Conservation (phyloP, 2,797 vertebrate species). For the Manis javanica region DNA sequence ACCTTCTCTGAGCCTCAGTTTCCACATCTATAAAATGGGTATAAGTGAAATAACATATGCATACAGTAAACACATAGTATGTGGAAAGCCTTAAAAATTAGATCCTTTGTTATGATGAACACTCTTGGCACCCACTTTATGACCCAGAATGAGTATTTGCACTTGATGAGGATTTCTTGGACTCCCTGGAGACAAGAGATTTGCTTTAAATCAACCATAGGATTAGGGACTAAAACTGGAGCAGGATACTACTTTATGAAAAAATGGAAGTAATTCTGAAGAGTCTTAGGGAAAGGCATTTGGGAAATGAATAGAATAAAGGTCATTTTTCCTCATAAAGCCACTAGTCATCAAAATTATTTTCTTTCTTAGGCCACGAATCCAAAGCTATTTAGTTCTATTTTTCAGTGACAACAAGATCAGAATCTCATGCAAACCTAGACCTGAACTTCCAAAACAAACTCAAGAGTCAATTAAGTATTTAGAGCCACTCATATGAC, state of each 20-base stretch:
- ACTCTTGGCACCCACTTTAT: not conserved
- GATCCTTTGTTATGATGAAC: not conserved
- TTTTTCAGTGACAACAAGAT: not conserved
- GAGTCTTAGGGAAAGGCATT: not conserved
- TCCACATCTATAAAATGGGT: not conserved
- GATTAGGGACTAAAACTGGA: not conserved
- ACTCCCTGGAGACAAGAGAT: not conserved
- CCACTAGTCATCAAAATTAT: not conserved
- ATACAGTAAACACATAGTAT: not conserved
- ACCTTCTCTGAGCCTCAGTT: not conserved
- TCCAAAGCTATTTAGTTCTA: not conserved
- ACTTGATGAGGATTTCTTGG: not conserved
- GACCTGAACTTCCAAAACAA: not conserved
- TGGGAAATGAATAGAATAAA: not conserved
- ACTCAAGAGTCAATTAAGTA: not conserved
- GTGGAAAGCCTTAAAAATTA: not conserved
- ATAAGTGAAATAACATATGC: not conserved
- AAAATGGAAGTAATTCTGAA: not conserved
- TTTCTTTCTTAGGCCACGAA: constrained; percentile 8
- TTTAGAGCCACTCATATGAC: not conserved
- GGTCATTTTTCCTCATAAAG: not conserved
- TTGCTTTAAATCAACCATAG: not conserved
- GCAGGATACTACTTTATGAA: not conserved
- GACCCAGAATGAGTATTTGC: not conserved
- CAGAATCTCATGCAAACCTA: not conserved